These are phyloP conservation scores for Mylabris phalerata DNA, from an alignment of 1,140 invertebrate genomes.

Conservation along the genomic window DNA sequence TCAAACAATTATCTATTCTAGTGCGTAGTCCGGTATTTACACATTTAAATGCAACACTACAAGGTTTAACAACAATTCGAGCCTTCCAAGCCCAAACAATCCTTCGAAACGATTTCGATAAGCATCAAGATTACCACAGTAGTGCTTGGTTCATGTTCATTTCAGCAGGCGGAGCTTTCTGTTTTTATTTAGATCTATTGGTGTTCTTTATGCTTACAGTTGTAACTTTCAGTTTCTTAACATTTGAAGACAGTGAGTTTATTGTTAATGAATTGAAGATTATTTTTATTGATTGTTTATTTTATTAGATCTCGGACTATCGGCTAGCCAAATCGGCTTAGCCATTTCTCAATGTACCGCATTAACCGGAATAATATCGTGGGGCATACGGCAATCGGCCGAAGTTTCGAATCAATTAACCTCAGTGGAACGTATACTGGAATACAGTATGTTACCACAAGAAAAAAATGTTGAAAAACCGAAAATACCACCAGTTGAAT, in stretches of 20 bases:
- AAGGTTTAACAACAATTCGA: slow-evolving; percentile 74
- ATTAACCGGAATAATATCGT: slow-evolving; percentile 56
- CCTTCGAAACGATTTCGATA: slow-evolving; percentile 67
- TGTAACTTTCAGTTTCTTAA: slow-evolving; percentile 34
- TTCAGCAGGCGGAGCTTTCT: slow-evolving; percentile 31
- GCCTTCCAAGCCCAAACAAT: slow-evolving; percentile 61
- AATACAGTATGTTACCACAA: slow-evolving; percentile 58
- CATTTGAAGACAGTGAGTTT: slow-evolving; percentile 31
- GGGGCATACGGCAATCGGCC: slow-evolving; percentile 64
- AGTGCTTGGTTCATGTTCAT: slow-evolving; percentile 60
- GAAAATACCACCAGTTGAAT: slow-evolving; percentile 36
- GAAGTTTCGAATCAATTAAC: slow-evolving; percentile 77
- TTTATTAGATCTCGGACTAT: slow-evolving; percentile 27
- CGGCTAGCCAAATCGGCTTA: slow-evolving; percentile 52
- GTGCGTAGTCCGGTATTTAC: slow-evolving; percentile 78
- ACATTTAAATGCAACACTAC: slow-evolving; percentile 67
- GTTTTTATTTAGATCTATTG: slow-evolving; percentile 30
- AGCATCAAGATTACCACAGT: slow-evolving; percentile 55
- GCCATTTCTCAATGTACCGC: slow-evolving; percentile 52
- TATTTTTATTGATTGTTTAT: not conserved
- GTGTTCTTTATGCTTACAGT: slow-evolving; percentile 26
- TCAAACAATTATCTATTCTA: slow-evolving; percentile 32
- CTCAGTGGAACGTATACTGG: slow-evolving; percentile 69
- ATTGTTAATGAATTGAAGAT: not conserved
- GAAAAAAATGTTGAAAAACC: slow-evolving; percentile 50